Evolutionary conservation across 2,797 vertebrate genomes (phyloP).

Genomic region (Poecile montanus): DNA sequence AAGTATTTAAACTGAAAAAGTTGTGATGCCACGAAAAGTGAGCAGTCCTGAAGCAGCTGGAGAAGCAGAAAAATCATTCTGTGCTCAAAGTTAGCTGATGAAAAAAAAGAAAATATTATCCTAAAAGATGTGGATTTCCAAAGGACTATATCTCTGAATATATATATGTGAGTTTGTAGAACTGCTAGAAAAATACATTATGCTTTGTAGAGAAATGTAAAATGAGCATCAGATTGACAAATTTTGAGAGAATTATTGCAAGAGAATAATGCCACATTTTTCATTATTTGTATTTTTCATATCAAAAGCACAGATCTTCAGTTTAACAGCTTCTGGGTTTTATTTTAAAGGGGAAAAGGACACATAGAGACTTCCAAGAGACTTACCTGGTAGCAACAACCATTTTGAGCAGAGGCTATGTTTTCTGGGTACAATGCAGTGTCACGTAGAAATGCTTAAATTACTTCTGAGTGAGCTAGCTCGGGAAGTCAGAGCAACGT

Average conservation of each 20-base stretch:
- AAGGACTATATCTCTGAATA: not conserved
- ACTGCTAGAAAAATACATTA: not conserved
- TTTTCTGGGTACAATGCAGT: not conserved
- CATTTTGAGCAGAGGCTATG: not conserved
- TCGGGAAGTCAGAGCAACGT: not conserved
- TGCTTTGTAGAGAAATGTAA: not conserved
- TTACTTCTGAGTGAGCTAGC: conserved; percentile 39
- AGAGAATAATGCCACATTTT: not conserved
- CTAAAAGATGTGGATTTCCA: not conserved
- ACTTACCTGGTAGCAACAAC: not conserved
- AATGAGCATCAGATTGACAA: not conserved
- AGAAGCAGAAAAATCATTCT: not conserved
- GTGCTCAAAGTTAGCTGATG: not conserved
- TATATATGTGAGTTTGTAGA: not conserved
- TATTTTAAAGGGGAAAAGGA: not conserved
- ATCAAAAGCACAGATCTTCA: not conserved
- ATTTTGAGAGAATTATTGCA: not conserved
- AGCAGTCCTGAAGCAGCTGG: not conserved
- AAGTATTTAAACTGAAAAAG: not conserved
- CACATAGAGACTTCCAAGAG: not conserved
- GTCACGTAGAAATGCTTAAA: not conserved
- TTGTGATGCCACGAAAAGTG: not conserved
- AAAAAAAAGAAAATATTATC: not conserved
- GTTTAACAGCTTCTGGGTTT: not conserved
- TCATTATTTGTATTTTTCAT: not conserved